Evolutionary conservation across 2,888 invertebrate genomes (phyloP).

Genomic region (Latrodectus hesperus): DNA sequence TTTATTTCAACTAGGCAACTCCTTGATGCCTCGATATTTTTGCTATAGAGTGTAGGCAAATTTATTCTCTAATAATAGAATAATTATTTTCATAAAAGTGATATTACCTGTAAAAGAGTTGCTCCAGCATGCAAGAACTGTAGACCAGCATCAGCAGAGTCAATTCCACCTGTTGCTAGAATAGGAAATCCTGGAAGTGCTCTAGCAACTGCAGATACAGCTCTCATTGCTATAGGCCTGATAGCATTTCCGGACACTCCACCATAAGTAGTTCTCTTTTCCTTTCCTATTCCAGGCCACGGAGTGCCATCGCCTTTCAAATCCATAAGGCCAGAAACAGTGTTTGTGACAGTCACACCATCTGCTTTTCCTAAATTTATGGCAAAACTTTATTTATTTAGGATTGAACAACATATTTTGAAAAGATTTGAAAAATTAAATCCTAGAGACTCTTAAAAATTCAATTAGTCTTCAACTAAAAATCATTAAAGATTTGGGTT

Average conservation of each 20-base stretch:
- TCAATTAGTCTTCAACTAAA: no score
- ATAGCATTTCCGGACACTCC: constrained; percentile 96
- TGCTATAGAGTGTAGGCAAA: no score
- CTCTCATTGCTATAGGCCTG: constrained; percentile 92
- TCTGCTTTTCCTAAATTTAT: constrained; percentile 85
- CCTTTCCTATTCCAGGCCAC: constrained; percentile 91
- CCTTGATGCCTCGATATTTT: no score
- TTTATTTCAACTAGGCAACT: no score
- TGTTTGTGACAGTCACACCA: constrained; percentile 98
- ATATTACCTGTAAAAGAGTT: constrained; percentile 86
- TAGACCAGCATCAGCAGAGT: constrained; percentile 95
- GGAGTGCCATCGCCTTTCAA: constrained; percentile 86
- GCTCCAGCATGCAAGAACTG: constrained; percentile 97
- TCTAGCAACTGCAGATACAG: constrained; percentile 90
- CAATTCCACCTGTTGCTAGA: constrained; percentile 96
- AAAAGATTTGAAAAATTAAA: no score
- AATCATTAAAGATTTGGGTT: no score
- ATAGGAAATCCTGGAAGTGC: constrained; percentile 91
- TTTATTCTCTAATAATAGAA: no score
- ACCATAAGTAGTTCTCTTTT: constrained; percentile 91
- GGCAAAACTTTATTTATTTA: neutral
- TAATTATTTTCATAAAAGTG: no score
- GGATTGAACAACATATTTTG: no score
- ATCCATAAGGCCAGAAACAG: constrained; percentile 95
- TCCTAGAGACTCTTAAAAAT: no score